Percentiles rank a stretch among this genome's conserved stretches.
These are phyloP conservation scores for Sinocyclocheilus rhinocerous DNA, from an alignment of 2,113 vertebrate genomes.

Conservation along the genomic window DNA sequence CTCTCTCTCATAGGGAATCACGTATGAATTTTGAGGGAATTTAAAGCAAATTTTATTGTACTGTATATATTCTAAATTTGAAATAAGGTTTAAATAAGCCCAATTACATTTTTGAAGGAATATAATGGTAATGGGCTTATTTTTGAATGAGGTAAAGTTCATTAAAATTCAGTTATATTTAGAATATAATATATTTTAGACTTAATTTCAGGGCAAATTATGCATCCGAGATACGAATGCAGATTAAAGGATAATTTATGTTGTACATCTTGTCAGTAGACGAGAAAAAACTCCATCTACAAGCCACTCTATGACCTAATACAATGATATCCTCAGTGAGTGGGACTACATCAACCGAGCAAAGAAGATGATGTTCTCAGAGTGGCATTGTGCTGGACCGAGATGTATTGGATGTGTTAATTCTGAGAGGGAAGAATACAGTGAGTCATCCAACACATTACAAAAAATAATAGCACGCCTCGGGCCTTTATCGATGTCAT, in stretches of 20 bases:
- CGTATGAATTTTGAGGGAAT: background rate
- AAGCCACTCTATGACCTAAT: conserved; percentile 10
- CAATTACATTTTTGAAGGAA: background rate
- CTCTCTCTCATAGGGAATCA: background rate
- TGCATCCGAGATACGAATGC: background rate
- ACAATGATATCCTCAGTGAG: conserved; percentile 31
- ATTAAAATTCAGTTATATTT: too few species aligned
- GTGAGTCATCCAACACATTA: conserved; percentile 51
- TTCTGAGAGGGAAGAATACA: conserved; percentile 43
- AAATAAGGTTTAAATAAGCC: background rate
- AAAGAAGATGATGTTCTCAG: conserved; percentile 33
- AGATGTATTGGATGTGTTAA: conserved; percentile 45
- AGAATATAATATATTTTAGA: too few species aligned
- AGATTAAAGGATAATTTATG: background rate
- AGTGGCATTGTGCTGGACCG: conserved; percentile 35
- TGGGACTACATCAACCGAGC: conserved; percentile 8
- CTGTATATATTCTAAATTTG: background rate
- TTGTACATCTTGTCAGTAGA: background rate
- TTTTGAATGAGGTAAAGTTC: background rate
- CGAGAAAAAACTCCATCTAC: conserved; percentile 23
- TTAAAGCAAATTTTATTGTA: background rate
- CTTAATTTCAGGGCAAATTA: background rate
- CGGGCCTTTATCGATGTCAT: conserved; percentile 51
- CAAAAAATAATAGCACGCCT: conserved; percentile 53
- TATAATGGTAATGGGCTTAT: background rate